These are phyloP conservation scores for Menidia beryllina DNA, from an alignment of 2,113 vertebrate genomes.

Conservation along the genomic window DNA sequence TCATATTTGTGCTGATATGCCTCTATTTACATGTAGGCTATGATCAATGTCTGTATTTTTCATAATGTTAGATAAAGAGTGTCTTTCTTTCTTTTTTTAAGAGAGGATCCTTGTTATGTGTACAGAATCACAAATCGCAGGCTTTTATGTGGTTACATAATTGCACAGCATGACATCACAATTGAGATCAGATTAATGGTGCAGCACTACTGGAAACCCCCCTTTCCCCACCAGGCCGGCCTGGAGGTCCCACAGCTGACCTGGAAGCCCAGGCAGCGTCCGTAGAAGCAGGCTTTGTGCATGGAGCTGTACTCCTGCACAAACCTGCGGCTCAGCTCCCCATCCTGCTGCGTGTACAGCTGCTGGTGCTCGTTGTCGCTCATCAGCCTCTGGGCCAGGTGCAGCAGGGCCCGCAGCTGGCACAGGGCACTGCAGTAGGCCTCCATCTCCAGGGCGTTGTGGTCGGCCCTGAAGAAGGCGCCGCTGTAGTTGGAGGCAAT, in stretches of 20 bases:
- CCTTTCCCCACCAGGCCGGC: no score
- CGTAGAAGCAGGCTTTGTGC: slow-evolving; percentile 94
- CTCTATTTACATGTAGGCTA: no score
- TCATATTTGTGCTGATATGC: no score
- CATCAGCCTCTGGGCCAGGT: slow-evolving; percentile 87
- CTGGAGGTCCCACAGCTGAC: slow-evolving; percentile 62
- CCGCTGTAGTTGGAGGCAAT: slow-evolving; percentile 83
- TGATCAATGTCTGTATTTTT: no score
- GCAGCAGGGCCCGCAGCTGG: slow-evolving; percentile 88
- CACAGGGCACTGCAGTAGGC: slow-evolving; percentile 89
- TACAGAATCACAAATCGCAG: no score
- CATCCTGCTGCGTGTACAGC: slow-evolving; percentile 84
- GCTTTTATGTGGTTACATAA: no score
- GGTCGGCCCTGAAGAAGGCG: slow-evolving; percentile 88
- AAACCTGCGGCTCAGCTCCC: slow-evolving; percentile 78
- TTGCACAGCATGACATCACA: no score
- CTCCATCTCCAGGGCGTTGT: slow-evolving; percentile 89
- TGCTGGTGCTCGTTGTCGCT: slow-evolving; percentile 79
- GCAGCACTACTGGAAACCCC: no score
- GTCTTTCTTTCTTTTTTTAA: no score
- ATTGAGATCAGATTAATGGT: no score
- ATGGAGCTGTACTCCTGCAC: slow-evolving; percentile 89
- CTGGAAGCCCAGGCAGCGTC: slow-evolving; percentile 93
- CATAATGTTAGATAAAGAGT: no score
- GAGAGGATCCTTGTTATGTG: no score